These are phyloP conservation scores for Gadopsis marmoratus DNA, from an alignment of 2,797 vertebrate species.

Conservation along the genomic window DNA sequence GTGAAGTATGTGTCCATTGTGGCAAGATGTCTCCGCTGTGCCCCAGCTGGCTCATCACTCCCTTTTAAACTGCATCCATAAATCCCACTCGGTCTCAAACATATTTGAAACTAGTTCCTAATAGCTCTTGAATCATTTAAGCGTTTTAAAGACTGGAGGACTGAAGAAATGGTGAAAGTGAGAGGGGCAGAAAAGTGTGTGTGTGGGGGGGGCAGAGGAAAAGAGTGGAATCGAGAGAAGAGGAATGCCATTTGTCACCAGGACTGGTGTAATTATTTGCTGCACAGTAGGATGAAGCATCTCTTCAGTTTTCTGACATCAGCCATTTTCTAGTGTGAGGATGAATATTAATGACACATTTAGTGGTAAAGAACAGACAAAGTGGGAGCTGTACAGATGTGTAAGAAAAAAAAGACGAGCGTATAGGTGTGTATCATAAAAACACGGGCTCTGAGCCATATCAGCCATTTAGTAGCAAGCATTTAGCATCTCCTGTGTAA, in stretches of 20 bases:
- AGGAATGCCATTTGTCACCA: conserved; percentile 39
- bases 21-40: not conserved
- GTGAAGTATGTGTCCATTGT: conserved; percentile 2
- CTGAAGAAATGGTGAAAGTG: not conserved
- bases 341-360: conserved; percentile 60
- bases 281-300: conserved; percentile 36
- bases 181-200: not conserved
- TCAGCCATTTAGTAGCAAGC: conserved; percentile 18
- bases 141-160: not conserved
- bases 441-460: conserved; percentile 12
- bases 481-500: conserved; percentile 20
- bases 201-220: not conserved
- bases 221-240: not conserved
- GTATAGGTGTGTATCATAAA: conserved; percentile 5
- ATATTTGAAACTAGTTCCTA: not conserved
- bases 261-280: conserved; percentile 55
- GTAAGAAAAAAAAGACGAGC: not conserved
- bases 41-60: not conserved
- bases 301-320: conserved; percentile 30
- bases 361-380: conserved; percentile 29
- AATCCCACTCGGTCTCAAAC: conserved; percentile 14
- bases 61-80: conserved; percentile 2
- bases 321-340: conserved; percentile 27
- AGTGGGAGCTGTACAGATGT: not conserved
- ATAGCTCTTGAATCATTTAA: conserved; percentile 9